Percentiles rank a stretch among this genome's conserved stretches.
Evolutionary conservation across 2,113 vertebrate species (phyloP).

Genomic region (Castor canadensis): DNA sequence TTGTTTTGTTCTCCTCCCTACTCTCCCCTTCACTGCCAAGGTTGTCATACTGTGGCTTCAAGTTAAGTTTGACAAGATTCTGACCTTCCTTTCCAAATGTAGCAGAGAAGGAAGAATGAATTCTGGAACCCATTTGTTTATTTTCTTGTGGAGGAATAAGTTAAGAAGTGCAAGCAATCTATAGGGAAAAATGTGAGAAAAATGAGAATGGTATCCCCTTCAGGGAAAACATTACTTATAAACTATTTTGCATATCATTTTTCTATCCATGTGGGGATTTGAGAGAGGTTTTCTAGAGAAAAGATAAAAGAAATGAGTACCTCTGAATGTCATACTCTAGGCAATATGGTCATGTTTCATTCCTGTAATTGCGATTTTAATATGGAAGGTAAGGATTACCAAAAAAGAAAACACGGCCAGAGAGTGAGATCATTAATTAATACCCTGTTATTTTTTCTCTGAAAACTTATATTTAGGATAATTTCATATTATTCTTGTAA

Average conservation of each 20-base stretch:
- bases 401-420: no score
- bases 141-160: not conserved
- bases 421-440: not conserved
- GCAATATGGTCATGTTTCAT: not conserved
- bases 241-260: not conserved
- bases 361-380: not conserved
- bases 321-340: not conserved
- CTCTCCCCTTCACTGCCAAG: not conserved
- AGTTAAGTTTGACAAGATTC: not conserved
- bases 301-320: not conserved
- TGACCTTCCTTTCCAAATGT: not conserved
- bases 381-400: not conserved
- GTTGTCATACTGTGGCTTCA: not conserved
- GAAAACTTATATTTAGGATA: not conserved
- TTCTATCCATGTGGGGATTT: not conserved
- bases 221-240: not conserved
- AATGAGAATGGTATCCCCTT: not conserved
- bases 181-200: not conserved
- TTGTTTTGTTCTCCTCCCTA: not conserved
- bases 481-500: constrained; percentile 13
- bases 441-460: not conserved
- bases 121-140: not conserved
- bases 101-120: not conserved
- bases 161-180: not conserved
- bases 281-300: not conserved